These are phyloP conservation scores for Megaceryle torquata DNA, from an alignment of 2,113 vertebrate species.

Conservation along the genomic window DNA sequence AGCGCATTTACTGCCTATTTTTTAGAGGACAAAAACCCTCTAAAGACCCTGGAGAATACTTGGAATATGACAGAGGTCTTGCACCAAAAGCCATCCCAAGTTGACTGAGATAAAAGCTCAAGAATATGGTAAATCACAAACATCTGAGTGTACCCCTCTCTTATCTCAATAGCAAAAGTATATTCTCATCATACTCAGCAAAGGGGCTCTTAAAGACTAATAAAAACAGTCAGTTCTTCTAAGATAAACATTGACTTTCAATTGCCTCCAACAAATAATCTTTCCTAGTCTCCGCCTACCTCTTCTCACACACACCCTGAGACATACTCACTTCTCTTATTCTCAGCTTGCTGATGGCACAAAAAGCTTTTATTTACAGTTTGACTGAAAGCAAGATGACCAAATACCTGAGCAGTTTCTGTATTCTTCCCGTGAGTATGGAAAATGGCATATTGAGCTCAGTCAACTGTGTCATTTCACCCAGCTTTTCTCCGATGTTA, in stretches of 20 bases:
- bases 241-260: background rate
- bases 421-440: conserved; percentile 85
- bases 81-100: background rate
- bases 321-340: background rate
- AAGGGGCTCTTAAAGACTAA: background rate
- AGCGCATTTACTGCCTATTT: background rate
- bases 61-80: background rate
- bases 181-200: background rate
- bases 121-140: background rate
- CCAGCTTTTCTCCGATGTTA: conserved; percentile 81
- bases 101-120: background rate
- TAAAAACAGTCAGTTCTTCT: background rate
- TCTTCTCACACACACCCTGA: background rate
- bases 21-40: background rate
- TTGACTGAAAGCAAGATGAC: background rate
- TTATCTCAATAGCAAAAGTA: background rate
- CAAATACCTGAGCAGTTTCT: conserved; percentile 82
- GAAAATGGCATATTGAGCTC: conserved; percentile 91
- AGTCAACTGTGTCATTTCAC: conserved; percentile 76
- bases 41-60: background rate
- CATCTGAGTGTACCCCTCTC: background rate
- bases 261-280: background rate
- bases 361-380: background rate
- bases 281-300: background rate
- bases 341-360: background rate